Percentiles rank a stretch among this genome's conserved stretches.
Evolutionary conservation across 1,140 invertebrate species (phyloP).

Genomic region (Ceratosolen fusciceps): DNA sequence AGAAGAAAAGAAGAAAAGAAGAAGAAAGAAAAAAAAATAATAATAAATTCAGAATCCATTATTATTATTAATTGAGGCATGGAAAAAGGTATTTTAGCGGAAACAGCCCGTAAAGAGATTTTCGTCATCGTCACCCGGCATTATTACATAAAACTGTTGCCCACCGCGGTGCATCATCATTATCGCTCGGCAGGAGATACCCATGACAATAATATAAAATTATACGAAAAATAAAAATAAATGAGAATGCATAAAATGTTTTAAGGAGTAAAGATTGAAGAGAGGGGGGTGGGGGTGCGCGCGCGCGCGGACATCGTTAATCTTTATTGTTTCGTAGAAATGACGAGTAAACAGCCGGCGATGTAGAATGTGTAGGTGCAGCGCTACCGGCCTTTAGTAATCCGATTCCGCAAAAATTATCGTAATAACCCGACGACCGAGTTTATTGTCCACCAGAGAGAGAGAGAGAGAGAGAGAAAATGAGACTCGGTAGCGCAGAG

Average conservation of each 20-base stretch:
- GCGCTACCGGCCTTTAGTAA: constrained; percentile 9
- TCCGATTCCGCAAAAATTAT: constrained; percentile 32
- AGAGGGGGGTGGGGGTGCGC: background rate
- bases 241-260: too few species aligned
- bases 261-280: too few species aligned
- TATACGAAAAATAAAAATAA: too few species aligned
- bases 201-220: too few species aligned
- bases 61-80: constrained; percentile 25
- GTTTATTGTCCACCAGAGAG: constrained; percentile 7
- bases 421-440: background rate
- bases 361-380: too few species aligned
- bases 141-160: background rate
- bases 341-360: constrained; percentile 25
- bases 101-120: constrained; percentile 7
- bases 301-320: constrained; percentile 17
- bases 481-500: background rate
- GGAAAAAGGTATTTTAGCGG: background rate
- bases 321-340: constrained; percentile 36
- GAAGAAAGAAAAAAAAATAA: background rate
- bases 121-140: constrained; percentile 4
- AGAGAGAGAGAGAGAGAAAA: background rate
- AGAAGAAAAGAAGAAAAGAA: background rate
- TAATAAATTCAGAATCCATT: background rate
- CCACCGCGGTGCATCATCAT: background rate
- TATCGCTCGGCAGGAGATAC: background rate